Conservation (phyloP, 2,113 vertebrate genomes). For the Corydoras maculifer region DNA sequence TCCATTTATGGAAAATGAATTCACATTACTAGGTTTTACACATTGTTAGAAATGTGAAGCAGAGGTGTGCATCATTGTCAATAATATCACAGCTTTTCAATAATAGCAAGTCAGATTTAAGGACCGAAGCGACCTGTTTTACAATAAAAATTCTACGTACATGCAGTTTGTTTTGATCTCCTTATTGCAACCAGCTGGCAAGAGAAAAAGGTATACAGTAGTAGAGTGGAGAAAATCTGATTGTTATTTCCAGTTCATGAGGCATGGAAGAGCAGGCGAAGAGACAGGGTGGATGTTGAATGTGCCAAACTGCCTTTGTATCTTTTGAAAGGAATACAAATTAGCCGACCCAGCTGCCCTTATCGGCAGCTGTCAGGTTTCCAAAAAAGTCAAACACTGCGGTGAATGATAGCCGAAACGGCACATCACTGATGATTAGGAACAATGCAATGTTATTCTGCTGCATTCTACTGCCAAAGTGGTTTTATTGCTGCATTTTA, state of each 20-base stretch:
- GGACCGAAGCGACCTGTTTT: not conserved
- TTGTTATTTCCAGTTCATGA: slow-evolving; percentile 8
- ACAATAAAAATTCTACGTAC: no score
- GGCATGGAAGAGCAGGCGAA: not conserved
- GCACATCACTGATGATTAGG: slow-evolving; percentile 15
- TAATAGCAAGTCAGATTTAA: no score
- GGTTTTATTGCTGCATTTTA: not conserved
- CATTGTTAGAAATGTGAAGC: no score
- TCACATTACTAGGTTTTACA: no score
- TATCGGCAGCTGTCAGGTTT: slow-evolving; percentile 21
- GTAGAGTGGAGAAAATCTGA: slow-evolving; percentile 2
- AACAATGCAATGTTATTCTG: slow-evolving; percentile 18
- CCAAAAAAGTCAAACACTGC: slow-evolving; percentile 17
- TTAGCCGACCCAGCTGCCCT: slow-evolving; percentile 27
- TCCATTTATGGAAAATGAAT: no score
- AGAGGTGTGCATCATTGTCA: no score
- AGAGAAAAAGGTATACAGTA: not conserved
- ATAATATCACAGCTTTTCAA: no score
- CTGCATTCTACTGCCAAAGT: not conserved
- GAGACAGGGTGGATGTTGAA: slow-evolving; percentile 20
- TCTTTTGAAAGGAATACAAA: slow-evolving; percentile 25
- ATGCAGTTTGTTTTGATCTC: no score
- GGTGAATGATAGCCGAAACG: slow-evolving; percentile 11
- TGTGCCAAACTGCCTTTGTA: slow-evolving; percentile 23
- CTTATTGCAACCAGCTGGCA: no score